A percentile compares a stretch with the other conserved stretches of the same genome.
Conservation (phyloP, 2,113 vertebrate species). For the Crotalus helleri region DNA sequence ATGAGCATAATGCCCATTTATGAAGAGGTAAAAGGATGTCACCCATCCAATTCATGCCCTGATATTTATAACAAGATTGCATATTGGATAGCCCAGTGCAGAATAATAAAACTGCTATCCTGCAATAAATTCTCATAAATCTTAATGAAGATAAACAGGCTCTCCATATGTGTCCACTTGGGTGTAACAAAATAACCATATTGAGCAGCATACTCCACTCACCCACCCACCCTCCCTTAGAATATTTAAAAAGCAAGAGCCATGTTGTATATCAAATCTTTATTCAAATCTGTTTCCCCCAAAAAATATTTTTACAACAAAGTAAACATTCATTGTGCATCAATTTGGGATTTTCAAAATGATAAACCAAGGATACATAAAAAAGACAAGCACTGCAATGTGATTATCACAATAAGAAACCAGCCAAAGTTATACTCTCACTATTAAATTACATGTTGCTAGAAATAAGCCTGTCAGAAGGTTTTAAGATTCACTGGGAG, state of each 20-base stretch:
- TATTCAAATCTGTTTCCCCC: background rate
- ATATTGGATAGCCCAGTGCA: background rate
- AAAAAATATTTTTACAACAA: background rate
- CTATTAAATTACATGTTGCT: background rate
- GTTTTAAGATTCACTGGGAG: background rate
- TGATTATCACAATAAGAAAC: background rate
- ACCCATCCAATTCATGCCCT: constrained; percentile 28
- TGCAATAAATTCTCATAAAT: background rate
- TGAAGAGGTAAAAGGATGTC: background rate
- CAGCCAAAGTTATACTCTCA: background rate
- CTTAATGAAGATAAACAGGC: constrained; percentile 15
- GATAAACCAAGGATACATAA: background rate
- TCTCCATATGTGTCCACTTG: background rate
- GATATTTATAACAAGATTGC: background rate
- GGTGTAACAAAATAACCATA: background rate
- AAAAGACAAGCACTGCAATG: background rate
- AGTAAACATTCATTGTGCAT: background rate
- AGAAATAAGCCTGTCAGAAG: background rate
- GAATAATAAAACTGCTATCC: background rate
- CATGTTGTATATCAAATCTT: background rate
- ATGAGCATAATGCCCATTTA: constrained; percentile 32
- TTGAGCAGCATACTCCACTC: background rate
- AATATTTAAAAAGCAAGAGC: background rate
- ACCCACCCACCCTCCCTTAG: background rate
- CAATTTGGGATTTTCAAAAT: too few species aligned